Evolutionary conservation across 2,113 vertebrate species (phyloP), one percentile per base, ranked within the genome.

Genomic region (Apaloderma vittatum): DNA sequence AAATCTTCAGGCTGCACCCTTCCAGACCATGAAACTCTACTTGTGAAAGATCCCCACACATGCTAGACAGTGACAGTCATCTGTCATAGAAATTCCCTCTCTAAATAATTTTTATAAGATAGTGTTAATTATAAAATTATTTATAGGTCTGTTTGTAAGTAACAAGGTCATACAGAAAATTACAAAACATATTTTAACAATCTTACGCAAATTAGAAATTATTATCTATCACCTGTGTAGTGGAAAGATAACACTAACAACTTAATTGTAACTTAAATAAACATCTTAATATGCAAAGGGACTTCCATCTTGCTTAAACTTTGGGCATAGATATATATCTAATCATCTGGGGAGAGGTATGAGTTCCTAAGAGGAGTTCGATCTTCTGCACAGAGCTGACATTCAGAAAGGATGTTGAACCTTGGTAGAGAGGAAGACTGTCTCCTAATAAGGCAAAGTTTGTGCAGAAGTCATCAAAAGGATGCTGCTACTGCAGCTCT

Each of bases 341-440:
- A 72, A 27, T 3, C 8, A 1, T 75, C 27, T 54, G 19, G 2
- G 4, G 12, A 68, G 2, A 7, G 3, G 1, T 2, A 0, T 16
- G 14, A 48, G 1, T 15, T 76, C 19, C 48, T 15, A 40, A 52
- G 15, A 62, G 20, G 3, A 61, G 5, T 40, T 68, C 29, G 48
- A 24, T 48, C 29, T 76, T 65, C n/a, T 32, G 30, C 8, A 34
- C 16, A 65, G 14, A 34, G 3, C 1, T 78, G 26, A 4, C 15
- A 11, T 81, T 68, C 3, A 9, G 34, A 46, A 4, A 75, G 4
- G 12, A 7, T 37, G 27, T 14, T 68, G 27, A 86, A n/a, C 7
- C 11, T 34, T 1, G 0, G 4, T 8, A 37, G 14, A 0, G 1
- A 55, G 22, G 18, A 48, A 14, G 4, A 58, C 4, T 0, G 26